Percentiles rank a stretch among this genome's conserved stretches.
phyloP scores from a whole-genome alignment of 1,140 invertebrate genomes.

The Lutraria rhynchaena region DNA sequence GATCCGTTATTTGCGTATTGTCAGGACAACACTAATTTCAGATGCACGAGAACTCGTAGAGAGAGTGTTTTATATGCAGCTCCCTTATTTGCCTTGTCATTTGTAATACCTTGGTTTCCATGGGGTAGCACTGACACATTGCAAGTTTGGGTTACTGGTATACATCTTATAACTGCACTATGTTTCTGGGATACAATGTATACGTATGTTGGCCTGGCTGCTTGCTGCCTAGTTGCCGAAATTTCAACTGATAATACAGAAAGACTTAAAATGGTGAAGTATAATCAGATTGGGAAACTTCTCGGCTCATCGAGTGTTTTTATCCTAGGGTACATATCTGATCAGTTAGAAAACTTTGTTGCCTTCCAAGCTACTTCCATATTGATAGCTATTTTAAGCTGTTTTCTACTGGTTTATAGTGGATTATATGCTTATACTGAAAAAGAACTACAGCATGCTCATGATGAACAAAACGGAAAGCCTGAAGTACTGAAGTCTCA shows the following conservation, averaged over 20 bases:
- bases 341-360: slow-evolving; percentile 73
- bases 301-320: slow-evolving; percentile 68
- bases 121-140: slow-evolving; percentile 66
- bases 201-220: slow-evolving; percentile 81
- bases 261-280: slow-evolving; percentile 77
- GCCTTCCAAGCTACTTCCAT: slow-evolving; percentile 75
- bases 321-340: slow-evolving; percentile 66
- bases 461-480: neutral
- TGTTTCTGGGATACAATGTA: slow-evolving; percentile 83
- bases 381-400: slow-evolving; percentile 68
- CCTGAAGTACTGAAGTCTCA: slow-evolving; percentile 17
- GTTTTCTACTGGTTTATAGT: slow-evolving; percentile 70
- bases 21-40: slow-evolving; percentile 73
- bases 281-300: slow-evolving; percentile 74
- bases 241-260: slow-evolving; percentile 74
- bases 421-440: slow-evolving; percentile 73
- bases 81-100: slow-evolving; percentile 80
- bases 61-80: slow-evolving; percentile 80
- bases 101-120: slow-evolving; percentile 82
- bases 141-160: slow-evolving; percentile 68
- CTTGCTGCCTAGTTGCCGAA: slow-evolving; percentile 81
- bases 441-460: slow-evolving; percentile 65
- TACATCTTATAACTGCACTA: slow-evolving; percentile 81
- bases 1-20: slow-evolving; percentile 83
- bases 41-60: slow-evolving; percentile 78